Evolutionary conservation across 2,797 vertebrate species (phyloP).

Genomic region (Columba guinea): DNA sequence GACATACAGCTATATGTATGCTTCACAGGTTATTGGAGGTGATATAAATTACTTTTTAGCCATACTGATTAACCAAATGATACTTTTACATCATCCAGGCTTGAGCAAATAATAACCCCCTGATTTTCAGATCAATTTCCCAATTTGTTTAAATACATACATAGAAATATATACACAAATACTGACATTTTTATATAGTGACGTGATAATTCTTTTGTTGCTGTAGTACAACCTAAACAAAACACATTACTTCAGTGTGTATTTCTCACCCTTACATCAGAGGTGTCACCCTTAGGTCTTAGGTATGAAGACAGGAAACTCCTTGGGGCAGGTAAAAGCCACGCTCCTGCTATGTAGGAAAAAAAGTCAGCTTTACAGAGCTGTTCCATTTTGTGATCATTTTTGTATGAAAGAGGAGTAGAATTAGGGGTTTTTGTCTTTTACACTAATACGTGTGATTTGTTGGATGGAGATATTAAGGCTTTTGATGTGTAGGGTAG

Average conservation of each 20-base stretch:
- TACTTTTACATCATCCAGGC: background rate
- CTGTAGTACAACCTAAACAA: background rate
- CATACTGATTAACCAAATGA: background rate
- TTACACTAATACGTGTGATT: fast-evolving
- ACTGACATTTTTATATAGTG: background rate
- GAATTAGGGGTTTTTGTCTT: background rate
- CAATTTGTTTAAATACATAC: background rate
- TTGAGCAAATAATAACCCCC: background rate
- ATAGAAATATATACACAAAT: background rate
- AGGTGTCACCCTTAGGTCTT: background rate
- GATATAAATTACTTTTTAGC: background rate
- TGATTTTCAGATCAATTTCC: background rate
- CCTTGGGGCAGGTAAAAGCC: background rate
- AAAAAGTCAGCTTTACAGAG: background rate
- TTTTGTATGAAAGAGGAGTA: background rate
- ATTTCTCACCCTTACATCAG: background rate
- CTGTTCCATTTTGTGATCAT: background rate
- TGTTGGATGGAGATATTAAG: background rate
- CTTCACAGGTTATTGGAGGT: background rate
- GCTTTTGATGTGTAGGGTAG: background rate
- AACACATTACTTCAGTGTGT: background rate
- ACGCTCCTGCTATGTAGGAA: background rate
- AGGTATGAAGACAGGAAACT: background rate
- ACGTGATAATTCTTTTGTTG: background rate
- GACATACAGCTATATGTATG: background rate